Evolutionary conservation across 2,113 vertebrate species (phyloP).

Genomic region (Aptenodytes patagonicus): DNA sequence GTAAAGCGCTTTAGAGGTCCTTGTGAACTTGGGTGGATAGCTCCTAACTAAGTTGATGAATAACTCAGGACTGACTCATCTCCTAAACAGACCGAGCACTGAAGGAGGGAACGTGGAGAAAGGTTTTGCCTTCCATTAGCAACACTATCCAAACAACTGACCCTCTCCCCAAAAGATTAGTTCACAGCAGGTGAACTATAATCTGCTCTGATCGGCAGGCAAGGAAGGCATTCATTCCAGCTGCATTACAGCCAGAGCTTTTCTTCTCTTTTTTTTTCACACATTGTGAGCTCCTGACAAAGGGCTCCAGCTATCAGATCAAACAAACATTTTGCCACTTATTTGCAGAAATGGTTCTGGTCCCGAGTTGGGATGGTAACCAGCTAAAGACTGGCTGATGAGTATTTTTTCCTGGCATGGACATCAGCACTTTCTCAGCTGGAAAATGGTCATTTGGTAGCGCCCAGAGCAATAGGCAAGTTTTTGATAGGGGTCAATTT

Average conservation of each 20-base stretch:
- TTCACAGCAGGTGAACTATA: constrained; percentile 58
- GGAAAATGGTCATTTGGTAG: background rate
- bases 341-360: background rate
- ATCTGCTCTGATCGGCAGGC: constrained; percentile 37
- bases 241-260: constrained; percentile 35
- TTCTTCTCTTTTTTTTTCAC: background rate
- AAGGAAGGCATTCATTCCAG: constrained; percentile 33
- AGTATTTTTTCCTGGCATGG: background rate
- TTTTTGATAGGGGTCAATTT: accelerated
- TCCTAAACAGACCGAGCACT: background rate
- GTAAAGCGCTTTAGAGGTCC: constrained; percentile 31
- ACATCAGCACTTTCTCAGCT: background rate
- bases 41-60: constrained; percentile 51
- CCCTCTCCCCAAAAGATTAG: constrained; percentile 52
- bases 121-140: constrained; percentile 63
- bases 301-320: constrained; percentile 36
- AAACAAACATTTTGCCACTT: constrained; percentile 58
- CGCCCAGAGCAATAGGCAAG: background rate
- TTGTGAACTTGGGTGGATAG: constrained; percentile 37
- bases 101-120: constrained; percentile 26
- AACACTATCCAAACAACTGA: constrained; percentile 61
- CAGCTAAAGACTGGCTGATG: background rate
- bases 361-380: background rate
- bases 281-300: background rate
- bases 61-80: constrained; percentile 25